Evolutionary conservation across 2,797 vertebrate species (phyloP).

Genomic region (Mus spretus): DNA sequence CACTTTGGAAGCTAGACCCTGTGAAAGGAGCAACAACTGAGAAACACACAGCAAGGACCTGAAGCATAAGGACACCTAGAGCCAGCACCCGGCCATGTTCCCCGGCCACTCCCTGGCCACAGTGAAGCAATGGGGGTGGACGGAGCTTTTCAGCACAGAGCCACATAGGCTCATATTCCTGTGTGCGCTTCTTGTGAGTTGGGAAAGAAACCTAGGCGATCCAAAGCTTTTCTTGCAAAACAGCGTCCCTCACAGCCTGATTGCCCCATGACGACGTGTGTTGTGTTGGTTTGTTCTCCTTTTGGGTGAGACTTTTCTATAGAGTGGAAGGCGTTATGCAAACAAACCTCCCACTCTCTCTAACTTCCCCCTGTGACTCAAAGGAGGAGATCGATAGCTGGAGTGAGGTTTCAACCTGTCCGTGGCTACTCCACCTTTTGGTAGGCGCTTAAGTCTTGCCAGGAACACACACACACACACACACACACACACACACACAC

Average conservation of each 20-base stretch:
- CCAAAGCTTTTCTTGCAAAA: slow-evolving; percentile 66
- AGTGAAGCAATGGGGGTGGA: not conserved
- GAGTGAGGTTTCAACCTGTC: slow-evolving; percentile 40
- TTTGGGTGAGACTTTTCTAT: slow-evolving; percentile 8
- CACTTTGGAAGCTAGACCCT: not conserved
- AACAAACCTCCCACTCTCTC: not conserved
- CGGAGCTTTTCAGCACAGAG: slow-evolving; percentile 2
- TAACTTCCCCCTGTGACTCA: slow-evolving; percentile 2
- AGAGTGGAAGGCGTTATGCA: not conserved
- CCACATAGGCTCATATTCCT: not conserved
- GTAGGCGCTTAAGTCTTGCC: slow-evolving; percentile 45
- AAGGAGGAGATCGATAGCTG: slow-evolving; percentile 56
- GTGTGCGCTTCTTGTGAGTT: not conserved
- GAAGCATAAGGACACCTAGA: not conserved
- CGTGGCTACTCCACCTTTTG: not conserved
- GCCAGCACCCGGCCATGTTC: not conserved
- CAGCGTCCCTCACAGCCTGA: not conserved
- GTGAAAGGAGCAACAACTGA: not conserved
- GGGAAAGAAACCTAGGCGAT: slow-evolving; percentile 15
- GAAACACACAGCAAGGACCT: fast-evolving
- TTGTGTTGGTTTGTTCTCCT: not conserved
- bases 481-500: not conserved
- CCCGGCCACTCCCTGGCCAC: not conserved
- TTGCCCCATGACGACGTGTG: not conserved
- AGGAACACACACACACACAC: not conserved